Evolutionary conservation across 2,888 invertebrate genomes (phyloP).

Genomic region (Tachina grossa): DNA sequence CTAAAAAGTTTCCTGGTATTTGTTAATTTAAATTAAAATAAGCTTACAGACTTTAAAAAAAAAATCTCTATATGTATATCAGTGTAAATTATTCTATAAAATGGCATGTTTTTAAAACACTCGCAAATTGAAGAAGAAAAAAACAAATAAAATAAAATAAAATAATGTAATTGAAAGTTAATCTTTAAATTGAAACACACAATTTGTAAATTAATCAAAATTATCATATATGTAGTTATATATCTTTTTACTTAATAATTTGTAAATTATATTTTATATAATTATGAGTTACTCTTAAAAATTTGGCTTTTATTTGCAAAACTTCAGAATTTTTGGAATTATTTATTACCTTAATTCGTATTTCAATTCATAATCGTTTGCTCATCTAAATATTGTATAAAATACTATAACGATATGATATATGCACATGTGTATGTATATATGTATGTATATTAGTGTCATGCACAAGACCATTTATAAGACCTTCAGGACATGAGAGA

Average conservation of each 20-base stretch:
- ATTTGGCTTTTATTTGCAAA: slow-evolving; percentile 17
- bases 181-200: slow-evolving; percentile 31
- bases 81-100: slow-evolving; percentile 52
- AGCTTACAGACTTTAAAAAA: slow-evolving; percentile 16
- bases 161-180: slow-evolving; percentile 35
- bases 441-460: too few relatives aligned
- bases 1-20: slow-evolving; percentile 15
- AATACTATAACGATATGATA: background rate
- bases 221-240: slow-evolving; percentile 43
- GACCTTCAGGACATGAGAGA: too few relatives aligned
- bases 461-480: too few relatives aligned
- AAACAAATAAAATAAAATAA: background rate
- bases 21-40: slow-evolving; percentile 57
- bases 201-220: slow-evolving; percentile 69
- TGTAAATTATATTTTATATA: slow-evolving; percentile 45
- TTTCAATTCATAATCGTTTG: slow-evolving; percentile 11
- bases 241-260: slow-evolving; percentile 33
- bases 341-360: background rate
- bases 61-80: slow-evolving; percentile 13
- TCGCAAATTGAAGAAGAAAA: slow-evolving; percentile 13
- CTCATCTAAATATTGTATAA: background rate
- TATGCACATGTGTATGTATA: too few relatives aligned
- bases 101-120: slow-evolving; percentile 59
- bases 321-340: background rate
- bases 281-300: slow-evolving; percentile 22